Evolutionary conservation across 1,140 invertebrate species (phyloP).

Genomic region (Drosophila seguyi): DNA sequence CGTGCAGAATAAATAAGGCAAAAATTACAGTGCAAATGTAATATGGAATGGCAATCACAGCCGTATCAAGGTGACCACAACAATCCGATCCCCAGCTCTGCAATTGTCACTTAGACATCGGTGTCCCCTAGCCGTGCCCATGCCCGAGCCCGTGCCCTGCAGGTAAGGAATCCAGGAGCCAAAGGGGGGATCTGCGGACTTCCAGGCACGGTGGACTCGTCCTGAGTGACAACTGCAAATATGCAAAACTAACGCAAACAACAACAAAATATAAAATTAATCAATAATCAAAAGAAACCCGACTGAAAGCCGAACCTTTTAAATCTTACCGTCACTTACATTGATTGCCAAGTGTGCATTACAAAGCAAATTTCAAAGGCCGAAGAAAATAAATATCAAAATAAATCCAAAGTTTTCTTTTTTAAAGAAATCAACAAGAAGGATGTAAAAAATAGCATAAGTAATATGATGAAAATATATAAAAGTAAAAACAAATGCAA

Average conservation of each 20-base stretch:
- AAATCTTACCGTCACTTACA: constrained; percentile 36
- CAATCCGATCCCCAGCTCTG: constrained; percentile 14
- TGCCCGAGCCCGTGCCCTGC: neutral
- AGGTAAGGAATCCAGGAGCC: constrained; percentile 30
- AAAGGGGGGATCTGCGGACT: constrained; percentile 4
- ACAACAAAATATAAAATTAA: constrained; percentile 51
- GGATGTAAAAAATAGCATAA: neutral
- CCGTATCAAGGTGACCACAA: constrained; percentile 57
- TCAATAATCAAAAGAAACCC: constrained; percentile 51
- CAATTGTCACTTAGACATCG: constrained; percentile 43
- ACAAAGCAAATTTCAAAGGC: constrained; percentile 23
- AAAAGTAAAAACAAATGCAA: no score
- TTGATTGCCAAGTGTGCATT: constrained; percentile 51
- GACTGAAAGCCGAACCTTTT: constrained; percentile 21
- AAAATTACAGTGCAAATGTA: constrained; percentile 73
- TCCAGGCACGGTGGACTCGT: constrained; percentile 15
- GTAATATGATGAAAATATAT: neutral
- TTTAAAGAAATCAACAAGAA: constrained; percentile 3
- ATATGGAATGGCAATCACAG: constrained; percentile 54
- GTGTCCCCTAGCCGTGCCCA: neutral
- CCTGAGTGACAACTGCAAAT: constrained; percentile 67
- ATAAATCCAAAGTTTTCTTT: neutral
- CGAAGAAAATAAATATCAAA: constrained; percentile 22
- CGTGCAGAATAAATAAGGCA: constrained; percentile 63
- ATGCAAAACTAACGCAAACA: constrained; percentile 52